Evolutionary conservation across 37 sponge, comb jelly and placozoan genomes (phyloP).

Genomic region (Mnemiopsis leidyi): DNA sequence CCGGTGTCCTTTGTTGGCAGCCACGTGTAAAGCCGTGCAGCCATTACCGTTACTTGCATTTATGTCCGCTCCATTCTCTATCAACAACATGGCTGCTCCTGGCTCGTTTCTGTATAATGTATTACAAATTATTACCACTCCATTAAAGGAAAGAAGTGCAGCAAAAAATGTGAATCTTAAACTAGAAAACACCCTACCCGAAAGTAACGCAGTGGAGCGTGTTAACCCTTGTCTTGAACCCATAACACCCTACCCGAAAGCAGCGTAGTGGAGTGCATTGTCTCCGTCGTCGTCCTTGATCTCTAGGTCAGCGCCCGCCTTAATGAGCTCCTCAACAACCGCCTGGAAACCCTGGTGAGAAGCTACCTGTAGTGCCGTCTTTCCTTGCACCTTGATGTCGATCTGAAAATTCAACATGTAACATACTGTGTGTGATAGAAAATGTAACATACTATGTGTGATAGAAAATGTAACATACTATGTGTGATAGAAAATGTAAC

Average conservation of each 20-base stretch:
- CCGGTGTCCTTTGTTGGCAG: constrained; percentile 83
- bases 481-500: too few relatives aligned
- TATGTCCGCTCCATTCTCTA: constrained; percentile 73
- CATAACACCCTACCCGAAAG: constrained; percentile 74
- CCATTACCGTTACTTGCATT: constrained; percentile 79
- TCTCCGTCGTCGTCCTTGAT: constrained; percentile 86
- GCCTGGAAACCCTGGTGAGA: constrained; percentile 83
- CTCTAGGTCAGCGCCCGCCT: constrained; percentile 77
- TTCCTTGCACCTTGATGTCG: constrained; percentile 73
- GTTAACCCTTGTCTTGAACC: too few relatives aligned
- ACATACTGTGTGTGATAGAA: too few relatives aligned
- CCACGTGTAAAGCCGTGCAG: constrained; percentile 86
- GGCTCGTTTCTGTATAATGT: constrained; percentile 78
- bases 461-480: too few relatives aligned
- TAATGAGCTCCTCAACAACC: constrained; percentile 74
- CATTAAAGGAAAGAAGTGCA: too few relatives aligned
- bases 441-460: too few relatives aligned
- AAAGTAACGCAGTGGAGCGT: too few relatives aligned
- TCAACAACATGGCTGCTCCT: constrained; percentile 74
- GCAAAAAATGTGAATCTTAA: too few relatives aligned
- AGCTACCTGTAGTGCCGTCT: constrained; percentile 80
- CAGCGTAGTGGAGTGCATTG: constrained; percentile 81
- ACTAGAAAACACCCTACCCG: too few relatives aligned
- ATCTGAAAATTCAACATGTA: too few relatives aligned
- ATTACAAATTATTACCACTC: too few relatives aligned